These are phyloP conservation scores for Calypte anna DNA, from an alignment of 2,113 vertebrate species.

Conservation along the genomic window DNA sequence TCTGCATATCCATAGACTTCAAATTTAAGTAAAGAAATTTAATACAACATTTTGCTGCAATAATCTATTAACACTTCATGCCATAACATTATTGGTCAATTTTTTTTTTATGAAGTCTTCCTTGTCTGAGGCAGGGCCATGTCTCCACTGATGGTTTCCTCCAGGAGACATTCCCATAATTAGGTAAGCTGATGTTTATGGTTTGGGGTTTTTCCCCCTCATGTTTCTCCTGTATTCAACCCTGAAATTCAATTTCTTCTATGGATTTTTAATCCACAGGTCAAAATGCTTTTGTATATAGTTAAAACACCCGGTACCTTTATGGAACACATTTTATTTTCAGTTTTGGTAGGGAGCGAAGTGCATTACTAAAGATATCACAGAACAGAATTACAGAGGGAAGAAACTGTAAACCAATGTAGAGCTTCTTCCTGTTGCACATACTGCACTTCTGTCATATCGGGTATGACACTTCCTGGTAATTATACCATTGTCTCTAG, in stretches of 20 bases:
- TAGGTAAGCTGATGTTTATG: not conserved
- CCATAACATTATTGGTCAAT: not conserved
- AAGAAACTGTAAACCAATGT: not conserved
- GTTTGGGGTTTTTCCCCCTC: not conserved
- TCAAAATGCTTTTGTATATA: not conserved
- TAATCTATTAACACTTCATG: not conserved
- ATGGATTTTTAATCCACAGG: not conserved
- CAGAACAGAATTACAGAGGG: not conserved
- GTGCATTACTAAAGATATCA: not conserved
- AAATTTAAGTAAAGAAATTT: constrained; percentile 17
- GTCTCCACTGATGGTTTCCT: not conserved
- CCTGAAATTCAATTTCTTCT: not conserved
- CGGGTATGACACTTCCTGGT: not conserved
- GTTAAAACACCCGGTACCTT: not conserved
- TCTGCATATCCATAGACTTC: not conserved
- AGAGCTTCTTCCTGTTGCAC: not conserved
- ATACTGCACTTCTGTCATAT: not conserved
- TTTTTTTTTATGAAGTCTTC: not conserved
- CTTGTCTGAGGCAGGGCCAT: not conserved
- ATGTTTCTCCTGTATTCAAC: not conserved
- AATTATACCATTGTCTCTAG: not conserved
- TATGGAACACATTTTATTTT: not conserved
- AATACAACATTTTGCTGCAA: not conserved
- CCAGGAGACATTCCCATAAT: not conserved
- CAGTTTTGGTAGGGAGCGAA: not conserved